A percentile compares a stretch with the other conserved stretches of the same genome.
These are phyloP conservation scores for Gymnobelideus leadbeateri DNA, from an alignment of 2,113 vertebrate species.

Conservation along the genomic window DNA sequence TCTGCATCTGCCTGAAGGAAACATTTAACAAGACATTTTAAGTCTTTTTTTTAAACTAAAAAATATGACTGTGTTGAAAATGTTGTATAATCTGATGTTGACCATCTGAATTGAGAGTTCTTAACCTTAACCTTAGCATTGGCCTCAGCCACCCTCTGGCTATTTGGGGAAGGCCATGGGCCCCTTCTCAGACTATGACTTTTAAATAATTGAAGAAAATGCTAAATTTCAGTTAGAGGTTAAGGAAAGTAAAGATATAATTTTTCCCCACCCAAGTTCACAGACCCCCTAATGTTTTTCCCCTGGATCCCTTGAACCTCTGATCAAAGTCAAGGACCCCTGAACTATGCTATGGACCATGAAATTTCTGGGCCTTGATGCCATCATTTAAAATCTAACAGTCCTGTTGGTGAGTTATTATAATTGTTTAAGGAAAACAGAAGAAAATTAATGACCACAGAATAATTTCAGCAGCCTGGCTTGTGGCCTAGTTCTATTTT, in stretches of 20 bases:
- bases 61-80: conserved; percentile 43
- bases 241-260: not conserved
- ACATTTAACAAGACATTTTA: conserved; percentile 48
- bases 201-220: conserved; percentile 1
- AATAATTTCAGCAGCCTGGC: not conserved
- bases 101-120: conserved; percentile 20
- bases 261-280: not conserved
- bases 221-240: not conserved
- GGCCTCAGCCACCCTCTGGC: not conserved
- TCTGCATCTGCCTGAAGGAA: conserved; percentile 46
- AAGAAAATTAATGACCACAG: not conserved
- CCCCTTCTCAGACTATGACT: not conserved
- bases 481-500: conserved; percentile 16
- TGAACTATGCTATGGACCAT: not conserved
- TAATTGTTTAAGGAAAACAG: conserved; percentile 51
- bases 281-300: not conserved
- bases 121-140: not conserved
- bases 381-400: not conserved
- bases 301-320: not conserved
- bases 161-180: not conserved
- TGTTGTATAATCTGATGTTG: conserved; percentile 40
- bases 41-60: conserved; percentile 53
- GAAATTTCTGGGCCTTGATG: conserved; percentile 42
- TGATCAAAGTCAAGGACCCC: not conserved
- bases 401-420: not conserved